Base-by-base conservation (phyloP, 2,888 invertebrate species). In the Pardosa pseudoannulata region DNA sequence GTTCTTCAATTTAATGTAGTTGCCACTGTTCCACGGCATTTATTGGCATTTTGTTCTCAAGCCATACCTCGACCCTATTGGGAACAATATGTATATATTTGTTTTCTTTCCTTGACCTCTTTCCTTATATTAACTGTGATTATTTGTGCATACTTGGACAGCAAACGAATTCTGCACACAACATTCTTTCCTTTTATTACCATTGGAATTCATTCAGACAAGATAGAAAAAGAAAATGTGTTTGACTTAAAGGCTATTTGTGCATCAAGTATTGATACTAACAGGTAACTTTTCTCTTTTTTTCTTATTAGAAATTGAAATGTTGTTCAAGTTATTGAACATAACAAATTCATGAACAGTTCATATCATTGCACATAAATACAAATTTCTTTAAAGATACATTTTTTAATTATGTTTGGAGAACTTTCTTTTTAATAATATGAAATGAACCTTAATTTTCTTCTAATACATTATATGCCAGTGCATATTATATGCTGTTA, bases 11-110 rank as follows among this genome's bases (percentile, higher is more conserved):
- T 95, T 91, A 94, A 94, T 0, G 91, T 96, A 87, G 93, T 95
- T 71, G 95, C 95, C 3, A 94, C 94, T 86, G 92, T 94, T 87
- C 94, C 94, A 73, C 92, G 93, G 0, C 93, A 94, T 88, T 94
- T 94, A 90, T 92, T 97, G 88, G 93, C 94, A 11, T 92, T 93
- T 72, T 97, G 97, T 91, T 94, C 95, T 0, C 92, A 93, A 13
- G 93, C 94, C 0, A 91, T 96, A 73, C 93, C 94, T 0, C 93
- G 96, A 62, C 97, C 96, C 0, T 91, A 92, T 0, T 97, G 96
- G 96, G 97, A 97, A 91, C 92, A 93, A 5, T 92, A 93, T 27
- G 92, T 96, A 72, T 95, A 95, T 90, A 95, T 93, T 90, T 92
- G 93, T 79, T 93, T 93, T 65, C 93, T 94, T 80, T 92, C 92